Percentiles rank a stretch among this genome's conserved stretches.
These are phyloP conservation scores for Polietes domitor DNA, from an alignment of 2,888 invertebrate species.

Conservation along the genomic window DNA sequence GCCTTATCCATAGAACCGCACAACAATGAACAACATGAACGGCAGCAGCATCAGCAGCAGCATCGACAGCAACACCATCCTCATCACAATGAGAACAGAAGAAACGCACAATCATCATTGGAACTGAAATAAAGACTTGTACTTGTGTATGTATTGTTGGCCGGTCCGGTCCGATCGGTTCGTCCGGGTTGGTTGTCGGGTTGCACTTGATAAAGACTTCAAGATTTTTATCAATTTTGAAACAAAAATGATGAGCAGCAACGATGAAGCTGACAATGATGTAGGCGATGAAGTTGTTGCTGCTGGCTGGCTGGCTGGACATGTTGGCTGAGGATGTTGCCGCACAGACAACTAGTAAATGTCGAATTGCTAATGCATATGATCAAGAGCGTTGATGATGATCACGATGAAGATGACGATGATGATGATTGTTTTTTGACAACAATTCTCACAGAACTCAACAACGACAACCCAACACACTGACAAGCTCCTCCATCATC, in stretches of 20 bases:
- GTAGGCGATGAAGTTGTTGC: conserved; percentile 33
- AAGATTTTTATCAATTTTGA: conserved; percentile 64
- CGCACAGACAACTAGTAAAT: conserved; percentile 39
- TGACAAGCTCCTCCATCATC: conserved; percentile 6
- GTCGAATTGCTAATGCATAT: conserved; percentile 33
- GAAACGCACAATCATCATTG: conserved; percentile 64
- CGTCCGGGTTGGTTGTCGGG: neutral
- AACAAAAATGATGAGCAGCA: conserved; percentile 54
- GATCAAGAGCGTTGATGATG: conserved; percentile 46
- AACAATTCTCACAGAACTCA: conserved; percentile 19
- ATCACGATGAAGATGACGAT: neutral
- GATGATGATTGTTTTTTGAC: conserved; percentile 36
- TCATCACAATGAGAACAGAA: conserved; percentile 18
- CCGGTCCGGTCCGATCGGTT: neutral
- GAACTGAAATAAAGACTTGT: conserved; percentile 46
- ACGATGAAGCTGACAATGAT: conserved; percentile 30
- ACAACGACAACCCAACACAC: neutral
- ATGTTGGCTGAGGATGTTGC: no score
- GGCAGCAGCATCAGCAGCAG: no score
- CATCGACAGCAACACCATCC: neutral
- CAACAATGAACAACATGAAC: neutral
- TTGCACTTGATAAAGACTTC: conserved; percentile 66
- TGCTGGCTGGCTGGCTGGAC: conserved; percentile 18
- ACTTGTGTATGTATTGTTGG: no score
- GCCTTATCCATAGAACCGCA: neutral